These are phyloP conservation scores for Sparus aurata DNA, from an alignment of 2,797 vertebrate genomes.

Conservation along the genomic window DNA sequence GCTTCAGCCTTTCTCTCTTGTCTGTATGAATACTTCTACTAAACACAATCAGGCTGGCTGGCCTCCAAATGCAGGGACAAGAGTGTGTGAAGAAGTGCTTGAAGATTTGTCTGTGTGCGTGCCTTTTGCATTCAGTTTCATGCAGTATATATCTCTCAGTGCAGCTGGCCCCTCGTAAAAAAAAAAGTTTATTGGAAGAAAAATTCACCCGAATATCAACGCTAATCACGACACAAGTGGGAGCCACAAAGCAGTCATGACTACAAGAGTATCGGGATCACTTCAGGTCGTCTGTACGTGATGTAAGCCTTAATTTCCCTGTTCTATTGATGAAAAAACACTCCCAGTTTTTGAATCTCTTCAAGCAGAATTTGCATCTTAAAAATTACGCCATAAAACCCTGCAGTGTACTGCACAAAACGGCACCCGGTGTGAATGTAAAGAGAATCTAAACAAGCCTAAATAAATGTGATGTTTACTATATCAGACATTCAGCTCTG, in stretches of 20 bases:
- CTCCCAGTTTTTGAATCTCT: slow-evolving; percentile 12
- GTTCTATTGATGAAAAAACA: slow-evolving; percentile 4
- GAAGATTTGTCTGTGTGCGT: slow-evolving; percentile 28
- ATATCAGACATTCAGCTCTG: slow-evolving; percentile 44
- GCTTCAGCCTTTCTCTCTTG: slow-evolving; percentile 15
- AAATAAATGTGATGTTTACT: slow-evolving; percentile 63
- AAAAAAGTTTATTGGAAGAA: slow-evolving; percentile 6
- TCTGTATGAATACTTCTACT: slow-evolving; percentile 27
- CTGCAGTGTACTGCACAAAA: slow-evolving; percentile 24
- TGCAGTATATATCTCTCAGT: slow-evolving; percentile 40
- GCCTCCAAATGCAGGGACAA: slow-evolving; percentile 18
- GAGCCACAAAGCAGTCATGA: slow-evolving; percentile 11
- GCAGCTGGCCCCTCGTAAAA: slow-evolving; percentile 26
- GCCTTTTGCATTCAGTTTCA: slow-evolving; percentile 49
- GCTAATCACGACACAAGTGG: slow-evolving; percentile 21
- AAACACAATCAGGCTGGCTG: slow-evolving; percentile 30
- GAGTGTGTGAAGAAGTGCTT: slow-evolving; percentile 29
- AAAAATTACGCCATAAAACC: slow-evolving; percentile 25
- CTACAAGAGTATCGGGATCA: neutral
- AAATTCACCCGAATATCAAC: slow-evolving; percentile 12
- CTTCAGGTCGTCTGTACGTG: slow-evolving; percentile 19
- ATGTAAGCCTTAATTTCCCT: slow-evolving; percentile 51
- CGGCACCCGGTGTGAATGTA: slow-evolving; percentile 64
- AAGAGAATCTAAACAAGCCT: slow-evolving; percentile 42
- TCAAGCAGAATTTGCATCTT: slow-evolving; percentile 14